Percentiles rank a stretch among this genome's conserved stretches.
Conservation (phyloP, 2,888 invertebrate species). For the Dynastes hyllus region DNA sequence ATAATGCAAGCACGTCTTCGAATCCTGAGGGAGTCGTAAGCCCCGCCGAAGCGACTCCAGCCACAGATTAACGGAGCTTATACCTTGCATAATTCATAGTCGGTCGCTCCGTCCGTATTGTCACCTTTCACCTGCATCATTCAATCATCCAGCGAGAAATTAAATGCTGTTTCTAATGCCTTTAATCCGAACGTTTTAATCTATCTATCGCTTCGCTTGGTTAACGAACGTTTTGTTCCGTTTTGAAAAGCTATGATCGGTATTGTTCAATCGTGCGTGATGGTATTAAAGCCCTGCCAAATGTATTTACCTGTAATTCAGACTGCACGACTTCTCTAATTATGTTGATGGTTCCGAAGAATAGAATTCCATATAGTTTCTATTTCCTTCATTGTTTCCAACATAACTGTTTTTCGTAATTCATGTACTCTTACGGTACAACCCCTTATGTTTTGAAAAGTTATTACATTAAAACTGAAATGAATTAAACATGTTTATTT, state of each 20-base stretch:
- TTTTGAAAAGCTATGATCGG: not conserved
- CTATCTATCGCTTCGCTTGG: conserved; percentile 21
- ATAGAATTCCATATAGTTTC: not conserved
- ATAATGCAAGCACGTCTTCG: conserved; percentile 56
- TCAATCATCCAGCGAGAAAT: conserved; percentile 60
- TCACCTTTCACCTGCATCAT: conserved; percentile 66
- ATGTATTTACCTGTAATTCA: not conserved
- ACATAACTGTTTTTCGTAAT: not conserved
- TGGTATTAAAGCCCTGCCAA: not conserved
- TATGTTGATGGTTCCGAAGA: not conserved
- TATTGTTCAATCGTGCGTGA: not conserved
- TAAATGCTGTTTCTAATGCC: conserved; percentile 38
- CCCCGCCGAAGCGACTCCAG: conserved; percentile 60
- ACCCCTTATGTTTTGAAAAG: no score
- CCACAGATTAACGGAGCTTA: conserved; percentile 67
- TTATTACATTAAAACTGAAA: no score
- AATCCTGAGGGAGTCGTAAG: conserved; percentile 63
- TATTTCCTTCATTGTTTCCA: not conserved
- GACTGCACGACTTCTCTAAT: not conserved
- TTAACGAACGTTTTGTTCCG: conserved; percentile 21
- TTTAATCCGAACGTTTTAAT: conserved; percentile 37
- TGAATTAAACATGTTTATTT: no score
- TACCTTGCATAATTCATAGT: conserved; percentile 68
- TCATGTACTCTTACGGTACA: no score
- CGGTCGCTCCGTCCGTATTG: conserved; percentile 64